These are phyloP conservation scores for Rhyacophila brunnea DNA, from an alignment of 1,140 invertebrate genomes.

Conservation along the genomic window DNA sequence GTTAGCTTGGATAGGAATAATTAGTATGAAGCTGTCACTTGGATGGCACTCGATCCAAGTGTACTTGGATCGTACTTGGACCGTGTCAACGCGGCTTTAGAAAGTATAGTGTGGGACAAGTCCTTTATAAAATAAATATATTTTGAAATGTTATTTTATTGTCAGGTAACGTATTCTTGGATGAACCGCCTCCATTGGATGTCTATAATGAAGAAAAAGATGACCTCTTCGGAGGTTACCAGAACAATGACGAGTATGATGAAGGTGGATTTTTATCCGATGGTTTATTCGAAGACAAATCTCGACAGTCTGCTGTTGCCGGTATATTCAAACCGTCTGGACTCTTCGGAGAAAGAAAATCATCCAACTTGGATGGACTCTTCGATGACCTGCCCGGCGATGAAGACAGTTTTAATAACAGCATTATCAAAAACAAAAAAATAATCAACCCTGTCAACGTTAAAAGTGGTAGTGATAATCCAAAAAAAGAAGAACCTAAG, in stretches of 20 bases:
- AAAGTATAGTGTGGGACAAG: no score
- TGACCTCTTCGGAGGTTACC: constrained; percentile 37
- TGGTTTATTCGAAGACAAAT: constrained; percentile 26
- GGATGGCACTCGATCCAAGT: no score
- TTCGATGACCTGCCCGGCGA: constrained; percentile 38
- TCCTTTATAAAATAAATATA: neutral
- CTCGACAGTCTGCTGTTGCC: constrained; percentile 2
- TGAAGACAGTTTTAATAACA: constrained; percentile 4
- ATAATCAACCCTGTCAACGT: neutral
- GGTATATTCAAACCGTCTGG: constrained; percentile 3
- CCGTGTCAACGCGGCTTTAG: neutral
- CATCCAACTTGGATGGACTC: constrained; percentile 31
- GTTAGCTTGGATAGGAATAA: no score
- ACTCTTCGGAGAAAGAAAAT: constrained; percentile 13
- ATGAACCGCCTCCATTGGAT: constrained; percentile 53
- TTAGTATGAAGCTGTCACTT: no score
- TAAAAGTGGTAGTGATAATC: constrained; percentile 1
- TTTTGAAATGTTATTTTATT: constrained; percentile 20
- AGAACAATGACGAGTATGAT: constrained; percentile 34
- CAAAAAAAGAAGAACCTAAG: constrained; percentile 4
- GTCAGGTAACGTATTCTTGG: constrained; percentile 52
- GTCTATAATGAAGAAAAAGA: constrained; percentile 17
- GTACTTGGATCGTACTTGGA: no score
- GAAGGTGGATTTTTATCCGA: constrained; percentile 49
- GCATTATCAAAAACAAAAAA: constrained; percentile 3